phyloP scores from a whole-genome alignment of 1,140 invertebrate species.

The Caenorhabditis brenneri region DNA sequence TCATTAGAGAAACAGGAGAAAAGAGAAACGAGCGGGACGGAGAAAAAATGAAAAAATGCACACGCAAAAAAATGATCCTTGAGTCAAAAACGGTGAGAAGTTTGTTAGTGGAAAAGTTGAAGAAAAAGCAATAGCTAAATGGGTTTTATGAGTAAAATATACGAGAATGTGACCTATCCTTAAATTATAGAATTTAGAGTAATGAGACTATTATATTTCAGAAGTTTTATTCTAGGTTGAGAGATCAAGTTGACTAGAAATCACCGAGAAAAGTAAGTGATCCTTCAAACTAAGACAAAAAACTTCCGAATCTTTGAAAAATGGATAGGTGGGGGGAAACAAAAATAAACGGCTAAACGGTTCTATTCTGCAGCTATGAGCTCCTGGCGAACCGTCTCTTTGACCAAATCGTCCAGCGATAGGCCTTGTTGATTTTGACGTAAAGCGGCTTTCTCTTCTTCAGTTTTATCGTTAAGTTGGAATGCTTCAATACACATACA shows the following conservation, averaged over 20 bases:
- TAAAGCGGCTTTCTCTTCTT: not conserved
- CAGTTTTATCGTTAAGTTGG: conserved; percentile 24
- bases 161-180: conserved; percentile 1
- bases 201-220: too few relatives aligned
- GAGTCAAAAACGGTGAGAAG: not conserved
- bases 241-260: too few relatives aligned
- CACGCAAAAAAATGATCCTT: conserved; percentile 32
- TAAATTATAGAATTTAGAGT: not conserved
- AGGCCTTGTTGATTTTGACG: conserved; percentile 24
- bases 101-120: too few relatives aligned
- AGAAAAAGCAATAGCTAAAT: not conserved
- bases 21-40: not conserved
- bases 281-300: too few relatives aligned
- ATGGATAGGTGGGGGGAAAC: conserved; percentile 6
- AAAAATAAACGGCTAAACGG: not conserved
- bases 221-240: too few relatives aligned
- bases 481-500: conserved; percentile 35
- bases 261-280: too few relatives aligned
- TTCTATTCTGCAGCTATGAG: conserved; percentile 19
- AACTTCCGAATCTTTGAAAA: not conserved
- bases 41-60: conserved; percentile 5
- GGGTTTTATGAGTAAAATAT: not conserved
- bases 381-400: conserved; percentile 27
- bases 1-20: not conserved
- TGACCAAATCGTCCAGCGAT: conserved; percentile 34